Base-by-base conservation (phyloP, 2,888 invertebrate species). In the Chouioia cunea region DNA sequence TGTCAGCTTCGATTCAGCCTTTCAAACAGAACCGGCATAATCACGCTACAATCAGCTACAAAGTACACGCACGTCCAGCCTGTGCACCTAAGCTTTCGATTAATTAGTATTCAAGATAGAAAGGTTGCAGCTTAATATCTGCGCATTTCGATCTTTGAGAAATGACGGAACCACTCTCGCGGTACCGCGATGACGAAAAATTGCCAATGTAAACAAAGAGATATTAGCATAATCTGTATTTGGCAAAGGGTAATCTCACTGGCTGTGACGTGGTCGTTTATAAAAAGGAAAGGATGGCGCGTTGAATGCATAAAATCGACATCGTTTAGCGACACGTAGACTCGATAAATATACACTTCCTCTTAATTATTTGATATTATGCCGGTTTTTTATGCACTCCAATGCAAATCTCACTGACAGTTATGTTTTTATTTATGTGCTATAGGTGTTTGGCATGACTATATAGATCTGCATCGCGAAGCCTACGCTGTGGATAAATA, bases 331-430 rank as follows among this genome's bases (percentile, higher is more conserved):
- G 23, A 50, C 50, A 57, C n/a, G n/a, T 16, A 46, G 53, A 46
- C 59, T 15, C 59, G 46, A 53, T 59, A 59, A 59, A 66, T 52
- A 58, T 50, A 18, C n/a, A 50, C n/a, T 46, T 46, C 47, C 47
- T 46, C n/a, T 60, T 60, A 53, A 53, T 60, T 53, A 48, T 62
- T 58, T 36, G 52, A 27, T 47, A 53, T 58, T 69, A 69, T 23
- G 4, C 63, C 53, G 46, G n/a, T 27, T 63, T 36, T 36, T 23
- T 36, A 46, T 22, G 50, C 15, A 54, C n/a, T 47, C 15, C 20
- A 36, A 53, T 57, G 43, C 44, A 54, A 59, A 59, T 36, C 22
- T 6, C 15, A 46, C 20, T 52, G 64, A 64, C 63, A 53, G 58
- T 64, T 58, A 64, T 22, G 15, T 20, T 44, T 47, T 59, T 53